Conservation (phyloP, 2,113 vertebrate species). For the Aptenodytes forsteri region DNA sequence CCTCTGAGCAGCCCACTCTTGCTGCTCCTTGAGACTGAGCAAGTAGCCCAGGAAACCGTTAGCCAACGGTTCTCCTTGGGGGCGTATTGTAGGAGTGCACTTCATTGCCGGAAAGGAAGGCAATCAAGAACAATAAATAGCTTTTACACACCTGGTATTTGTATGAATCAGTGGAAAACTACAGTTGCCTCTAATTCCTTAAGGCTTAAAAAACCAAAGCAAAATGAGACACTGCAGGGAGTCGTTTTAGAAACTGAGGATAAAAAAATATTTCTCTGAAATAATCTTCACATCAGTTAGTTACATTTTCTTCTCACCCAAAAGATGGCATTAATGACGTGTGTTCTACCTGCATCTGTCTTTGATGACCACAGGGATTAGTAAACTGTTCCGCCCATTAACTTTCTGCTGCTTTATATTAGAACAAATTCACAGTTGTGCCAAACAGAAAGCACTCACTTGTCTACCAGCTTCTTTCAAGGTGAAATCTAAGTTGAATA, state of each 20-base stretch:
- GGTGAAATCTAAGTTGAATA: not conserved
- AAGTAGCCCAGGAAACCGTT: not conserved
- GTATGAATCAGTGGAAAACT: not conserved
- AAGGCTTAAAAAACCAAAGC: not conserved
- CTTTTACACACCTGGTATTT: not conserved
- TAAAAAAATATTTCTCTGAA: not conserved
- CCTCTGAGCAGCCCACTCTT: not conserved
- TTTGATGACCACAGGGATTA: not conserved
- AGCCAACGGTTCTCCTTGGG: rapidly evolving
- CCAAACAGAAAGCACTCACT: not conserved
- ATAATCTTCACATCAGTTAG: not conserved
- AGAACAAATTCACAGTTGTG: not conserved
- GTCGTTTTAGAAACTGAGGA: not conserved
- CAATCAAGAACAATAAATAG: not conserved
- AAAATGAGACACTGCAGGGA: not conserved
- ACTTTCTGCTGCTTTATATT: not conserved
- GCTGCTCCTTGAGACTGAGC: not conserved
- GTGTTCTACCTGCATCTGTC: not conserved
- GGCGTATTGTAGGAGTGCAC: rapidly evolving
- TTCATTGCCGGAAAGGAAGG: too few species aligned
- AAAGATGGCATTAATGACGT: not conserved
- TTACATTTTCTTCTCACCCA: not conserved
- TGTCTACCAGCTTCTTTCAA: not conserved
- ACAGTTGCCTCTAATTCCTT: not conserved
- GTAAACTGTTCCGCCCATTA: not conserved